phyloP scores from a whole-genome alignment of 2,113 vertebrate genomes.

The Tyto alba region DNA sequence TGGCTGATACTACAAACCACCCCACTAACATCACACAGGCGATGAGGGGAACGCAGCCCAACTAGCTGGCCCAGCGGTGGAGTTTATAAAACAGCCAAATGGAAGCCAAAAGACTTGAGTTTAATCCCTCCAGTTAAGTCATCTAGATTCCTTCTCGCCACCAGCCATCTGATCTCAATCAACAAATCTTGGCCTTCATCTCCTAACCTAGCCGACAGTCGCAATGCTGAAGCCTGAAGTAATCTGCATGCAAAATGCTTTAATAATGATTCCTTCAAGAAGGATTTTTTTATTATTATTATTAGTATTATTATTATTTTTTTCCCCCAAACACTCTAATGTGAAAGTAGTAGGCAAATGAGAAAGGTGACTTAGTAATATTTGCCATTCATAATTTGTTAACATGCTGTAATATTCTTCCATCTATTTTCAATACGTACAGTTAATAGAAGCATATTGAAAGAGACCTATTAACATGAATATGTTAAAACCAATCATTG shows the following conservation, averaged over 20 bases:
- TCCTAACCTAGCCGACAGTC: conserved; percentile 1
- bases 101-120: conserved; percentile 32
- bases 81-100: conserved; percentile 34
- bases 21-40: neutral
- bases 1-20: neutral
- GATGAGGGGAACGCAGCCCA: neutral
- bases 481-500: neutral
- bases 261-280: conserved; percentile 13
- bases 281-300: neutral
- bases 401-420: neutral
- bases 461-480: neutral
- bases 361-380: neutral
- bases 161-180: conserved; percentile 60
- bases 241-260: neutral
- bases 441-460: neutral
- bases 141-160: conserved; percentile 51
- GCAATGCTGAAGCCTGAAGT: conserved; percentile 34
- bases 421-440: neutral
- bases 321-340: neutral
- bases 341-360: neutral
- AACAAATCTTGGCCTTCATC: conserved; percentile 35
- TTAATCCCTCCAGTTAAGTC: conserved; percentile 59
- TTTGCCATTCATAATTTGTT: neutral
- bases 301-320: neutral
- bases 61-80: neutral